Evolutionary conservation across 2,113 vertebrate species (phyloP), one percentile per base, ranked within the genome.

Genomic region (Coturnix japonica): DNA sequence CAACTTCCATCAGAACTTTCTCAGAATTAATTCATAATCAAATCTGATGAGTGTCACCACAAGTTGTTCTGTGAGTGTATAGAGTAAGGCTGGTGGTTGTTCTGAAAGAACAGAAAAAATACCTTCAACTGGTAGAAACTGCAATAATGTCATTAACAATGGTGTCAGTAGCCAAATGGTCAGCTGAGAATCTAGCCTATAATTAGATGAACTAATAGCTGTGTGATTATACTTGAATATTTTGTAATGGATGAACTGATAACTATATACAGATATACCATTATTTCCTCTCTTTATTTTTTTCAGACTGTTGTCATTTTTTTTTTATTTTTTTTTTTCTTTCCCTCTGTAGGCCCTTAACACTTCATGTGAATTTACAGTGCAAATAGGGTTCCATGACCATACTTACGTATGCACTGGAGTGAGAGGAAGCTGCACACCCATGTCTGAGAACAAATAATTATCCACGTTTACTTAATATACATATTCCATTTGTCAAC

Each of bases 141-240:
- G 2, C 30, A 15, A 4, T 13, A 2, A 30, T 41, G 54, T 81
- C 7, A 17, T 46, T 63, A 85, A 49, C 30, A 75, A 26, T 19
- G 33, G 64, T 1, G 1, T 33, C 59, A 77, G 7, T 44, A 12
- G 46, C 17, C 17, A 33, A 66, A 54, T 57, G 4, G 33, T 51
- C 30, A 53, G 8, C 46, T 69, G 60, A 65, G 35, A 19, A 54
- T 80, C 25, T 33, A 25, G 30, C 9, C 69, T 82, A 11, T 83
- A 77, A 88, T 80, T 88, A 87, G 6, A 21, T 82, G 69, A 85
- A 57, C 11, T 69, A 63, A 49, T 41, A 77, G 37, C n/a, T 76
- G 22, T 4, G 16, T 60, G 22, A 31, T 63, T 93, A 5, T 59
- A 20, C 33, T 86, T 84, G 2, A 67, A 8, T 53, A 14, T 67